These are phyloP conservation scores for Pachypsylla venusta DNA, from an alignment of 1,140 invertebrate genomes.

Conservation along the genomic window DNA sequence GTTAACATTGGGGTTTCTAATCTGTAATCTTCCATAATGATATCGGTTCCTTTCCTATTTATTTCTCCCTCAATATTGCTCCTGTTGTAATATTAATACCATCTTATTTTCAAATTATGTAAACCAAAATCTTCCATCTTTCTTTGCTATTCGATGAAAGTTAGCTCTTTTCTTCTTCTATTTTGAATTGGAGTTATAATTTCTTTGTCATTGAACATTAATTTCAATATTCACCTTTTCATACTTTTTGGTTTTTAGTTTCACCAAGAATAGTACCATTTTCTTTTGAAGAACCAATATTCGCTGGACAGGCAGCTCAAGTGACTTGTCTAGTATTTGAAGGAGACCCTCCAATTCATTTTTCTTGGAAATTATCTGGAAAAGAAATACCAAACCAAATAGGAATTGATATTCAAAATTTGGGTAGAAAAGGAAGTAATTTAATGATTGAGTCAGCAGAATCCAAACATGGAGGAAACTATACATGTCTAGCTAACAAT, in stretches of 20 bases:
- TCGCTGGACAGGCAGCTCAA: constrained; percentile 33
- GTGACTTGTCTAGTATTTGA: constrained; percentile 24
- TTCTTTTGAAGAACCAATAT: constrained; percentile 38
- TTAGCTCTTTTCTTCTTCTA: too few relatives aligned
- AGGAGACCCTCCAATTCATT: constrained; percentile 29
- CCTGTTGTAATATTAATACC: too few relatives aligned
- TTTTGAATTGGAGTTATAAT: too few relatives aligned
- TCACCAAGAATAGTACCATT: constrained; percentile 51
- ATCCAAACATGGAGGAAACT: constrained; percentile 39
- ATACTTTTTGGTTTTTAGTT: constrained; percentile 33
- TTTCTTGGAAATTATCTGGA: constrained; percentile 25
- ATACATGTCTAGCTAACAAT: constrained; percentile 58
- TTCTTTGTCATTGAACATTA: too few relatives aligned
- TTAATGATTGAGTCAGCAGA: constrained; percentile 43
- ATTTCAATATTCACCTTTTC: too few relatives aligned
- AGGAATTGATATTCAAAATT: constrained; percentile 32
- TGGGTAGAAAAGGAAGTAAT: constrained; percentile 39
- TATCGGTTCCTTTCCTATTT: too few relatives aligned
- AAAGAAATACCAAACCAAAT: constrained; percentile 10
- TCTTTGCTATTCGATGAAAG: too few relatives aligned
- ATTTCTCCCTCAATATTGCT: too few relatives aligned
- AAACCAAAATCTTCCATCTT: too few relatives aligned
- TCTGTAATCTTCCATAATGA: too few relatives aligned
- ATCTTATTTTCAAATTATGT: too few relatives aligned
- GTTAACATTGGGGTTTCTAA: too few relatives aligned